phyloP scores from a whole-genome alignment of 2,888 invertebrate genomes.

The Crepidodera aurea region DNA sequence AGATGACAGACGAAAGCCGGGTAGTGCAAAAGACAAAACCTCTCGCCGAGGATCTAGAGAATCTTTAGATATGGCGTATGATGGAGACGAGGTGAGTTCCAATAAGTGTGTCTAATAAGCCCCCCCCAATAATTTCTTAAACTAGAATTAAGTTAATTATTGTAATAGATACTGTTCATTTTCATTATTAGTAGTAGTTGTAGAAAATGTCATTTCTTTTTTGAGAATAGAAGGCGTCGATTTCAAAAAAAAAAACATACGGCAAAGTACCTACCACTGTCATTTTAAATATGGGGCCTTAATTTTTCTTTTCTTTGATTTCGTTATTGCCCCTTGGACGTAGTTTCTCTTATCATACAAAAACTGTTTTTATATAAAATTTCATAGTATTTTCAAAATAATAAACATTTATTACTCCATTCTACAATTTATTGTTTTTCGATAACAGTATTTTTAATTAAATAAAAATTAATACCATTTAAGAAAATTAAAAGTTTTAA shows the following conservation, averaged over 20 bases:
- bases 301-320: not conserved
- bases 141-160: conserved; percentile 24
- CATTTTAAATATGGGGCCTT: conserved; percentile 1
- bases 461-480: too few relatives aligned
- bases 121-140: conserved; percentile 5
- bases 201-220: conserved; percentile 17
- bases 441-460: too few relatives aligned
- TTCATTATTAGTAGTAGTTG: conserved; percentile 29
- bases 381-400: too few relatives aligned
- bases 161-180: conserved; percentile 31
- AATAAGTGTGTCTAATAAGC: conserved; percentile 29
- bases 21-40: conserved; percentile 64
- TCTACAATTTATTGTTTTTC: too few relatives aligned
- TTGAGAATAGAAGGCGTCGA: not conserved
- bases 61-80: conserved; percentile 75
- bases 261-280: conserved; percentile 12
- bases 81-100: conserved; percentile 74
- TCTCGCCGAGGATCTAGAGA: conserved; percentile 77
- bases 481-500: too few relatives aligned
- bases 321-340: too few relatives aligned
- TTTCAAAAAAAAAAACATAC: too few relatives aligned
- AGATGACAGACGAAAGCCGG: conserved; percentile 64
- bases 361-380: too few relatives aligned
- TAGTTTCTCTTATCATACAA: conserved; percentile 8
- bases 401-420: too few relatives aligned